A percentile compares a stretch with the other conserved stretches of the same genome.
Conservation (phyloP, 1,140 invertebrate genomes). For the Sinonovacula constricta region DNA sequence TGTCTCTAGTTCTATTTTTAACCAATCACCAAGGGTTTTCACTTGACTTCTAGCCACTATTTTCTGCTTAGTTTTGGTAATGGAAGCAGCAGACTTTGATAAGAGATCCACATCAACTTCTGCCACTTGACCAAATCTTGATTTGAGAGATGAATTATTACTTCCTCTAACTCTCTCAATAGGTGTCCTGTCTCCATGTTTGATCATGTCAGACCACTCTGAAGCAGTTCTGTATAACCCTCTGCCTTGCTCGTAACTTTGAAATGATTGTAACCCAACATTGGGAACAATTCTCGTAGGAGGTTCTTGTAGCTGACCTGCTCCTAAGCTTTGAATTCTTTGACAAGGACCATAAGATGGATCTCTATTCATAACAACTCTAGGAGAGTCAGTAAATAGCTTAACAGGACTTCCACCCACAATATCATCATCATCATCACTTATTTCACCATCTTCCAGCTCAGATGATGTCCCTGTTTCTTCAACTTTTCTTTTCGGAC, state of each 20-base stretch:
- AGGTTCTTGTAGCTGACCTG: neutral
- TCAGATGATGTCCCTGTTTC: constrained; percentile 13
- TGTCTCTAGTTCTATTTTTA: constrained; percentile 46
- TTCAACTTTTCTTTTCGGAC: neutral
- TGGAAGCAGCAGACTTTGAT: constrained; percentile 41
- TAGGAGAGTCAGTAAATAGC: neutral
- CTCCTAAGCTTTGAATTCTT: neutral
- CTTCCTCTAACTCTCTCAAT: constrained; percentile 23
- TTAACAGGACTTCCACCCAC: neutral
- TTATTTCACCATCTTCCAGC: constrained; percentile 50
- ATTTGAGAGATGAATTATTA: constrained; percentile 3
- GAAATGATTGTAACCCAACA: too few species aligned
- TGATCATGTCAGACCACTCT: constrained; percentile 33
- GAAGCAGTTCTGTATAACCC: neutral
- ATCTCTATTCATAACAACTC: neutral
- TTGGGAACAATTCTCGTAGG: neutral
- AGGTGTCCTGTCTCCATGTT: constrained; percentile 8
- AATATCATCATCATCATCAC: constrained; percentile 25
- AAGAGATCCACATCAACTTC: constrained; percentile 14
- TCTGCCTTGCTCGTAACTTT: too few species aligned
- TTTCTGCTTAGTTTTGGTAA: constrained; percentile 37
- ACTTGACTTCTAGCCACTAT: constrained; percentile 26
- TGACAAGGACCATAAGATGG: neutral
- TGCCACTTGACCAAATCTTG: neutral
- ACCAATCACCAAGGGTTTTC: constrained; percentile 48